These are phyloP conservation scores for Dolichotis patagonum DNA, from an alignment of 2,113 vertebrate species.

Conservation along the genomic window DNA sequence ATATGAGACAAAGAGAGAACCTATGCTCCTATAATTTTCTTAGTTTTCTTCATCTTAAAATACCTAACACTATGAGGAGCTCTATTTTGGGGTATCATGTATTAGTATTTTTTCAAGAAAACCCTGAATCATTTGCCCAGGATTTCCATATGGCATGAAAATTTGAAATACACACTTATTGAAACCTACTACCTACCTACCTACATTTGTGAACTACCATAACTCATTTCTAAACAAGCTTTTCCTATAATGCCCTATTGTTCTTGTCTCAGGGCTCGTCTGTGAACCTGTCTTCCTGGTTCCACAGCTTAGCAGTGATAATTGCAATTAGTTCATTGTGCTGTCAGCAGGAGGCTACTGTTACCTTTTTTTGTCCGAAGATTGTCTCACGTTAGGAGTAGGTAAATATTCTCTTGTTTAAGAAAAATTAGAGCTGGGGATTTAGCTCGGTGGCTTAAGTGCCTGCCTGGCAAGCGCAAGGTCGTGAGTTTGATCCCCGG, in stretches of 20 bases:
- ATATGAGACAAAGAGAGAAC: background rate
- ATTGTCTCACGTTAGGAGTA: background rate
- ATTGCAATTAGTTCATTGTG: background rate
- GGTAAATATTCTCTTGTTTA: background rate
- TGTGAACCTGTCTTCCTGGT: background rate
- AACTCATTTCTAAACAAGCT: background rate
- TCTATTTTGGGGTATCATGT: too few species aligned
- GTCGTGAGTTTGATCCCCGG: too few species aligned
- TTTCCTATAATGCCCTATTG: background rate
- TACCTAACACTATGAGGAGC: too few species aligned
- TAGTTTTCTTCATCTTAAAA: background rate
- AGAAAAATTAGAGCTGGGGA: too few species aligned
- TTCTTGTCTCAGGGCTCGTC: background rate
- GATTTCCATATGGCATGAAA: background rate
- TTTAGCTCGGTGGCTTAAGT: too few species aligned
- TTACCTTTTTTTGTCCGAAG: background rate
- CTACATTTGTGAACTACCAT: background rate
- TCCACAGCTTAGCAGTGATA: background rate
- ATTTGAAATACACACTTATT: background rate
- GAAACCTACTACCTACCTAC: background rate
- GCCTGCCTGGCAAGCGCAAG: too few species aligned
- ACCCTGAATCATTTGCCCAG: background rate
- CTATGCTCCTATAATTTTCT: background rate
- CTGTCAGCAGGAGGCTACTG: background rate
- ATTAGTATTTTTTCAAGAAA: background rate